Evolutionary conservation across 2,888 invertebrate species (phyloP).

Genomic region (Plebejus anna): DNA sequence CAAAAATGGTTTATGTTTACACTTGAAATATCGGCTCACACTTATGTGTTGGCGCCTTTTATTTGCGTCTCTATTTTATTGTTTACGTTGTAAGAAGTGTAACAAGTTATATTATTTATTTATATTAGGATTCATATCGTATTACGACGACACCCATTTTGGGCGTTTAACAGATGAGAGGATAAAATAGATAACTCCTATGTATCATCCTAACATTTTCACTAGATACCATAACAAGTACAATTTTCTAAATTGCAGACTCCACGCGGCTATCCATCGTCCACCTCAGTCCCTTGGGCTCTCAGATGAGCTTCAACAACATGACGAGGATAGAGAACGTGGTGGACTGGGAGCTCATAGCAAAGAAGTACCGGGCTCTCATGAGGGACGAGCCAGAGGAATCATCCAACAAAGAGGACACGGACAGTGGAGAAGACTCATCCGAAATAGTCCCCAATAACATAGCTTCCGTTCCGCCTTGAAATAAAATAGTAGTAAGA

Average conservation of each 20-base stretch:
- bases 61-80: no score
- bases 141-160: no score
- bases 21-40: no score
- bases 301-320: slow-evolving; percentile 89
- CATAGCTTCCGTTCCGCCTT: slow-evolving; percentile 61
- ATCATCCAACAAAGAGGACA: slow-evolving; percentile 59
- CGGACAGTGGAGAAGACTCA: slow-evolving; percentile 64
- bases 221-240: background rate
- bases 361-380: slow-evolving; percentile 91
- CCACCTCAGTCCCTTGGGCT: slow-evolving; percentile 90
- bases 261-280: slow-evolving; percentile 89
- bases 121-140: no score
- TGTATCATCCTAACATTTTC: no score
- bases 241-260: slow-evolving; percentile 62
- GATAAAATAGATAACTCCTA: background rate
- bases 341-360: slow-evolving; percentile 94
- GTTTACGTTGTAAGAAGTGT: no score
- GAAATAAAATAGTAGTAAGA: slow-evolving; percentile 41
- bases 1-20: no score
- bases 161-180: no score
- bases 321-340: slow-evolving; percentile 92
- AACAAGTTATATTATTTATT: no score
- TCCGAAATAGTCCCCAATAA: slow-evolving; percentile 70
- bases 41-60: no score
- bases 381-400: slow-evolving; percentile 73